These are phyloP conservation scores for Nibea coibor DNA, from an alignment of 2,113 vertebrate species.

Conservation along the genomic window DNA sequence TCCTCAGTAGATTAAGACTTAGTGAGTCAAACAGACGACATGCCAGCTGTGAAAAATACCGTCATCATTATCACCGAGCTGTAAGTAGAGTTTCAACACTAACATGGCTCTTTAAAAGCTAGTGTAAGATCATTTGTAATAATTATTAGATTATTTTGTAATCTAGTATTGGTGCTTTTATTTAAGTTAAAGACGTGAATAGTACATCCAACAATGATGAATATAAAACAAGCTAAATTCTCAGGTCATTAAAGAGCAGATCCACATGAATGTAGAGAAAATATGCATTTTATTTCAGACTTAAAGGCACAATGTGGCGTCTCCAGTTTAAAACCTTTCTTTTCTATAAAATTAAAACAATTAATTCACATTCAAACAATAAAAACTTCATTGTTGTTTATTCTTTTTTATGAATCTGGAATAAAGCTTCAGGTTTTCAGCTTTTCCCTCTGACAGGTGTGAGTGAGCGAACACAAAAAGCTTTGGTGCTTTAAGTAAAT, in stretches of 20 bases:
- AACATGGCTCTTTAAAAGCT: too few species aligned
- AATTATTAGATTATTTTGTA: too few species aligned
- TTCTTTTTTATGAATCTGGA: not conserved
- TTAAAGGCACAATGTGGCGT: not conserved
- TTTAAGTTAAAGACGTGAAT: too few species aligned
- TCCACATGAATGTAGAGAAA: not conserved
- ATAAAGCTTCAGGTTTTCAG: not conserved
- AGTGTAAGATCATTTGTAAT: too few species aligned
- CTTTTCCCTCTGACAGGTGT: not conserved
- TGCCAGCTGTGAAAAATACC: conserved; percentile 18
- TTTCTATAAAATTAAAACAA: not conserved
- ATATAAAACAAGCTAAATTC: not conserved
- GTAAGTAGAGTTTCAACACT: too few species aligned
- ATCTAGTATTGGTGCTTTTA: too few species aligned
- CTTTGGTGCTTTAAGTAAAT: conserved; percentile 1
- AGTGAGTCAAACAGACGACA: not conserved
- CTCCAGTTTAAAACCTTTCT: not conserved
- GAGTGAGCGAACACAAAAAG: not conserved
- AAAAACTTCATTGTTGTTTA: not conserved
- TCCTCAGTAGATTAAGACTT: conserved; percentile 5
- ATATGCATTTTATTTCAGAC: conserved; percentile 19
- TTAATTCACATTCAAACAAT: not conserved
- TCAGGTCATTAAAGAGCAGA: not conserved
- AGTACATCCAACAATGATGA: not conserved
- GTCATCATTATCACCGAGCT: not conserved